Evolutionary conservation across 2,113 vertebrate species (phyloP).

Genomic region (Leptocoma aspasia): DNA sequence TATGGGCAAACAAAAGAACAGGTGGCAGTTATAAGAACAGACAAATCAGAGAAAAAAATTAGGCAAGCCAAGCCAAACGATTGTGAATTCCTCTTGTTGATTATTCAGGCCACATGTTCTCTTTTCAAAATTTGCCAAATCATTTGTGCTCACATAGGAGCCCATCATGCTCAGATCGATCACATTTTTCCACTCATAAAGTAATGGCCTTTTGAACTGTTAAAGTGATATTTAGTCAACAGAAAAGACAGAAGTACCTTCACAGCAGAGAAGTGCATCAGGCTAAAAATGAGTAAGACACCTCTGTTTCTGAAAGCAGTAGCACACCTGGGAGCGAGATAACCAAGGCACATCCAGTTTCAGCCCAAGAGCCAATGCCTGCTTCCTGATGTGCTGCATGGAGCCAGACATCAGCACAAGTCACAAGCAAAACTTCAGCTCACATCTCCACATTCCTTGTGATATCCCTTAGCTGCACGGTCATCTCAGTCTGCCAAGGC

Average conservation of each 20-base stretch:
- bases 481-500: background rate
- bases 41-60: constrained; percentile 46
- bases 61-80: constrained; percentile 41
- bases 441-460: background rate
- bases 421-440: background rate
- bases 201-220: background rate
- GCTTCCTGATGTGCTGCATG: background rate
- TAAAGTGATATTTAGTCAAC: background rate
- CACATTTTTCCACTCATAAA: background rate
- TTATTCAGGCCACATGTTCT: constrained; percentile 61
- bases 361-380: background rate
- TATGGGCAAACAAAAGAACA: constrained; percentile 47
- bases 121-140: constrained; percentile 52
- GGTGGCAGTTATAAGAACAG: constrained; percentile 60
- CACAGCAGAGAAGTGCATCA: background rate
- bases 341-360: background rate
- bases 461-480: background rate
- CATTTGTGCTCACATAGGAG: background rate
- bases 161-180: background rate
- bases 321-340: accelerated
- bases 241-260: background rate
- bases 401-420: background rate
- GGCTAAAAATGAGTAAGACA: background rate
- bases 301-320: background rate
- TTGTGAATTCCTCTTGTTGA: constrained; percentile 54